Conservation (phyloP, 2,113 vertebrate species). For the Colinus virginianus region DNA sequence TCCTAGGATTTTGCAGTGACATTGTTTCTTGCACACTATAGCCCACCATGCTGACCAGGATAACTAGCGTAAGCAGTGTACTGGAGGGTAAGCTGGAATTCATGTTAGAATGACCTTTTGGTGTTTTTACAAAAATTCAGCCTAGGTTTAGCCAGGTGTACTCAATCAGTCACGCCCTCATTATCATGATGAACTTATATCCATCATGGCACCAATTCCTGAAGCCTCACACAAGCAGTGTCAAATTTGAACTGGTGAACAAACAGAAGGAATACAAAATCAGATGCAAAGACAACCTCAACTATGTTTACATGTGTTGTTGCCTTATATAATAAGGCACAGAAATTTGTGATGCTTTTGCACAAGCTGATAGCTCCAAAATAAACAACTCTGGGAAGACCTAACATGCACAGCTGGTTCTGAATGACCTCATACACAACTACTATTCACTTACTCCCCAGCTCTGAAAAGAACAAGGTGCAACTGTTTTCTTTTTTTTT, state of each 20-base stretch:
- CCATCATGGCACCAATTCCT: not conserved
- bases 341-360: not conserved
- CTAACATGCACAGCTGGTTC: not conserved
- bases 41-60: not conserved
- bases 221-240: fast-evolving
- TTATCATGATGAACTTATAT: not conserved
- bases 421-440: not conserved
- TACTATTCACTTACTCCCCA: not conserved
- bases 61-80: not conserved
- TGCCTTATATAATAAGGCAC: not conserved
- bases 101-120: not conserved
- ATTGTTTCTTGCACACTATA: not conserved
- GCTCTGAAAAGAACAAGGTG: not conserved
- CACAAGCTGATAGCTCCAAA: not conserved
- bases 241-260: not conserved
- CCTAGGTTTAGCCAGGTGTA: not conserved
- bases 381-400: not conserved
- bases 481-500: not conserved
- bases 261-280: not conserved
- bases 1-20: not conserved
- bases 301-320: not conserved
- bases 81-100: not conserved
- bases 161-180: not conserved
- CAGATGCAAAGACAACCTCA: not conserved
- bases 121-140: not conserved